phyloP scores from a whole-genome alignment of 2,113 vertebrate genomes.

The Lepidothrix coronata region DNA sequence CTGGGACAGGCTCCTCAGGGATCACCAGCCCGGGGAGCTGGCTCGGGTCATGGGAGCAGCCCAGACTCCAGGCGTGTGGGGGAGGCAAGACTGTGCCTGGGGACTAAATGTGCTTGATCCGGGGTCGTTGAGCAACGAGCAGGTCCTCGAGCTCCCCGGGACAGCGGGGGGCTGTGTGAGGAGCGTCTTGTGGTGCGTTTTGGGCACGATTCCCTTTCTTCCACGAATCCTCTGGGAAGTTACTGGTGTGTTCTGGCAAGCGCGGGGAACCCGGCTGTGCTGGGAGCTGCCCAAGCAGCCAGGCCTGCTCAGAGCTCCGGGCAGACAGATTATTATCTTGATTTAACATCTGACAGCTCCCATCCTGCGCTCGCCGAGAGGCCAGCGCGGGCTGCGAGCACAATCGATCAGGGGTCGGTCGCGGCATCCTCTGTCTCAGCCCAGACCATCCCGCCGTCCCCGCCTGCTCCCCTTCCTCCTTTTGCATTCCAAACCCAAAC shows the following conservation, averaged over 20 bases:
- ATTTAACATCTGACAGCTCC: constrained; percentile 26
- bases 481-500: not conserved
- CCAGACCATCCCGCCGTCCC: not conserved
- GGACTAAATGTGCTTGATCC: accelerated
- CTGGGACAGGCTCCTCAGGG: not conserved
- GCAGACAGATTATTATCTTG: not conserved
- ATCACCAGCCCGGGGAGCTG: not conserved
- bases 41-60: not conserved
- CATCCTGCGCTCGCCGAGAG: not conserved
- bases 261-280: not conserved
- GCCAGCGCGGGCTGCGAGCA: not conserved
- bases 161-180: not conserved
- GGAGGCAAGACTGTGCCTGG: not conserved
- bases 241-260: not conserved
- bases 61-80: not conserved
- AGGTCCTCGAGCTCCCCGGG: not conserved
- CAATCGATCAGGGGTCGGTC: not conserved
- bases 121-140: not conserved
- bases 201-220: not conserved
- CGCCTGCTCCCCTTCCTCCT: not conserved
- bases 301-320: not conserved
- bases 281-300: not conserved
- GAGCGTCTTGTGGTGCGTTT: not conserved
- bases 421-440: not conserved
- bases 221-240: not conserved